A percentile compares a stretch with the other conserved stretches of the same genome.
phyloP scores from a whole-genome alignment of 2,888 invertebrate species.

The Standfussiana lucernea region DNA sequence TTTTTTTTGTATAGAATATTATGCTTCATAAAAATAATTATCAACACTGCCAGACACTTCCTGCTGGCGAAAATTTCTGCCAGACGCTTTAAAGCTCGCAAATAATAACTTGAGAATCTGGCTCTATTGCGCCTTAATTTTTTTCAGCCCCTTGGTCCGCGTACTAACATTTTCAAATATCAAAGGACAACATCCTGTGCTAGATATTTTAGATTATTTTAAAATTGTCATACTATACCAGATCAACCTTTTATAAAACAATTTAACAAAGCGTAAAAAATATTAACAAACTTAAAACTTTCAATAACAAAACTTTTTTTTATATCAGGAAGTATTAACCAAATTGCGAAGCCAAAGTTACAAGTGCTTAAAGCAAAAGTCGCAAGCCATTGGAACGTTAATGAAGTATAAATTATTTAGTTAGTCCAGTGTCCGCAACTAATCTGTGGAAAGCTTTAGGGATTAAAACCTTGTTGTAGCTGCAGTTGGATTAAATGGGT shows the following conservation, averaged over 20 bases:
- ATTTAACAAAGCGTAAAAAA: neutral
- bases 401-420: constrained; percentile 57
- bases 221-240: neutral
- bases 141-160: too few relatives aligned
- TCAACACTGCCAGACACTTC: too few relatives aligned
- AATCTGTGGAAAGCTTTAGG: constrained; percentile 45
- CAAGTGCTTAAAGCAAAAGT: constrained; percentile 25
- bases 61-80: too few relatives aligned
- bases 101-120: too few relatives aligned
- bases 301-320: neutral
- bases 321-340: neutral
- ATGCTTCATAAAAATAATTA: too few relatives aligned
- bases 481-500: constrained; percentile 25
- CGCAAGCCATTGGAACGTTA: constrained; percentile 48
- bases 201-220: neutral
- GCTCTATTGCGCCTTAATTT: too few relatives aligned
- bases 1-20: neutral
- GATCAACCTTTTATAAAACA: neutral
- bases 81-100: too few relatives aligned
- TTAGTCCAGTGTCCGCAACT: constrained; percentile 40
- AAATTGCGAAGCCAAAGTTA: neutral
- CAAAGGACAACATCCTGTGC: neutral
- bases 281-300: neutral
- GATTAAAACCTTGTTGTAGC: constrained; percentile 43
- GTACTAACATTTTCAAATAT: neutral